Base-by-base conservation (phyloP, 2,888 invertebrate genomes). In the Coelinius sp. region DNA sequence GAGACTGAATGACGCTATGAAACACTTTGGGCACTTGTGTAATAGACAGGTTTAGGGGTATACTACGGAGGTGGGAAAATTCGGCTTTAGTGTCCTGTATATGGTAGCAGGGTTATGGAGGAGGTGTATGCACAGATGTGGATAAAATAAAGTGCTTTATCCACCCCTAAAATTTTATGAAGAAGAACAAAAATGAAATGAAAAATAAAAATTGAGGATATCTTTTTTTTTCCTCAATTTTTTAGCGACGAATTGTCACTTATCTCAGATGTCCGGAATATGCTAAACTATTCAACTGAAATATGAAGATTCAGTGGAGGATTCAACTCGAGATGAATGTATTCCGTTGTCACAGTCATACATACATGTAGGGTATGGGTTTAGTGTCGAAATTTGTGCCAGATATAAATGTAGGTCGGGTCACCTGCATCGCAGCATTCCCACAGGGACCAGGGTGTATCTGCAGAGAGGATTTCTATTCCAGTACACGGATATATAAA, bases 381-480 rank as follows among this genome's bases (percentile, higher is more conserved):
- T 79, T 70, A 75, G 75, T 77, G 75, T 78, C 77, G 78, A 83
- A 83, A 82, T 82, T 80, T 76, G 84, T 79, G 79, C 84, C 78
- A 82, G 82, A 84, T 83, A 76, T 76, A 77, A 79, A 86, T 84
- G 82, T 86, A 81, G 86, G 86, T 86, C 86, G 81, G 85, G 85
- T 86, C 85, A 83, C 81, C 81, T 84, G 85, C 82, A 82, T 82
- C 81, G 80, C 78, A 77, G 77, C 80, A 76, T 81, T 78, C 82
- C 82, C 78, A 78, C 78, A 78, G 79, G 77, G 78, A 59, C 59
- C 8, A n/a, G 46, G 35, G 35, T 72, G 71, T 76, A 78, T 78
- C 78, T 78, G 77, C 77, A 78, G 76, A 75, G 75, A 73, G 71
- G 31, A 8, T 59, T 31, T 76, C 75, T 74, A 67, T 71, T 38